phyloP scores from a whole-genome alignment of 1,140 invertebrate genomes.

The Drosophila nigrodunni region DNA sequence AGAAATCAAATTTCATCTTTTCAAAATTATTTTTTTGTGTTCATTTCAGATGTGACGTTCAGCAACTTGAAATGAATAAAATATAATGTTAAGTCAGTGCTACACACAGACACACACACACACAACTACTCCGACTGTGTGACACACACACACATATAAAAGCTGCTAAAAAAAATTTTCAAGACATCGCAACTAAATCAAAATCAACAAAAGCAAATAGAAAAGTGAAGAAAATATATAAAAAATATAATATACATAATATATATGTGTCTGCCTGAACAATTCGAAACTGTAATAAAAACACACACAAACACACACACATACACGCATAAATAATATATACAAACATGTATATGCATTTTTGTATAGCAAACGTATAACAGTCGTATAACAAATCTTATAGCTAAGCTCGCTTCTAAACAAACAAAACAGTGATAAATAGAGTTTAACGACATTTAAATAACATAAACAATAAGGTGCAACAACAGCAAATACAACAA shows the following conservation, averaged over 20 bases:
- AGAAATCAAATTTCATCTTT: not conserved
- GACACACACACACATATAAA: slow-evolving; percentile 1
- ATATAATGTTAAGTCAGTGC: slow-evolving; percentile 6
- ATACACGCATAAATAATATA: slow-evolving; percentile 21
- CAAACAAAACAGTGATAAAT: slow-evolving; percentile 31
- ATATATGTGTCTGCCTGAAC: not conserved
- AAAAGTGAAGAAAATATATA: not conserved
- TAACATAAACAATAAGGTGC: slow-evolving; percentile 13
- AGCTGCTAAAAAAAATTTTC: slow-evolving; percentile 14
- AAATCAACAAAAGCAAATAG: not conserved
- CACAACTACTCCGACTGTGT: not conserved
- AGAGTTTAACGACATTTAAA: slow-evolving; percentile 41
- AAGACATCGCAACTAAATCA: slow-evolving; percentile 6
- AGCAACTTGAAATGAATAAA: slow-evolving; percentile 2
- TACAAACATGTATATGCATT: slow-evolving; percentile 39
- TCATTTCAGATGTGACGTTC: slow-evolving; percentile 12
- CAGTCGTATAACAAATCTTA: slow-evolving; percentile 19
- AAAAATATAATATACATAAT: slow-evolving; percentile 44
- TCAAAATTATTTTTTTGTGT: slow-evolving; percentile 9
- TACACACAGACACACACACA: slow-evolving; percentile 16
- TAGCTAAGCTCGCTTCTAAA: slow-evolving; percentile 12
- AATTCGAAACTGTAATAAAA: not conserved
- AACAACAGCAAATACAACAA: slow-evolving; percentile 34
- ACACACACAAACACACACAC: not conserved
- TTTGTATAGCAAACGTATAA: slow-evolving; percentile 11